Conservation (phyloP, 1,140 invertebrate species). For the Lanistes nyassanus region DNA sequence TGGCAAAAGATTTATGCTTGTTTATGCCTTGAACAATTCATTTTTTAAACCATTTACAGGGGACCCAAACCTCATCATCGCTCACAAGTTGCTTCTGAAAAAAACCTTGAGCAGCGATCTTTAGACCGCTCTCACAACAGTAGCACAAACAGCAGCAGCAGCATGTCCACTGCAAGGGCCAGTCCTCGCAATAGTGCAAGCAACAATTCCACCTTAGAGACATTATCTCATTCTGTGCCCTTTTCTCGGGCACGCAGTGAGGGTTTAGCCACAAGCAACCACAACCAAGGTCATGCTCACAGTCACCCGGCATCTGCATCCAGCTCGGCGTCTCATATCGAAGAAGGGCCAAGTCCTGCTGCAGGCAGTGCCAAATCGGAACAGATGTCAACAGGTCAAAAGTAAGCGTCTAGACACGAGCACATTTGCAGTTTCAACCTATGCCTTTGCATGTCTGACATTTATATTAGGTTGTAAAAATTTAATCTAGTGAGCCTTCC, state of each 20-base stretch:
- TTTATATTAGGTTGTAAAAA: too few species aligned
- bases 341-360: too few species aligned
- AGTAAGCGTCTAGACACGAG: too few species aligned
- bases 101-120: slow-evolving; percentile 22
- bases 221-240: background rate
- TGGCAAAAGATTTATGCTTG: too few species aligned
- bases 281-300: background rate
- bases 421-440: too few species aligned
- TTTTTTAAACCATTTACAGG: background rate
- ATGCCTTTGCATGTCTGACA: too few species aligned
- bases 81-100: slow-evolving; percentile 31
- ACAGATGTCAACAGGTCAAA: too few species aligned
- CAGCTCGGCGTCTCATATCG: too few species aligned
- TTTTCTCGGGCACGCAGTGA: slow-evolving; percentile 16
- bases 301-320: background rate
- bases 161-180: slow-evolving; percentile 24
- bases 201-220: background rate
- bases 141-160: slow-evolving; percentile 37
- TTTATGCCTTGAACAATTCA: too few species aligned
- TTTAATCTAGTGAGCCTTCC: too few species aligned
- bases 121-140: slow-evolving; percentile 35
- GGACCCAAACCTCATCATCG: slow-evolving; percentile 23
- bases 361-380: too few species aligned
- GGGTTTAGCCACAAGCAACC: background rate
- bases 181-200: slow-evolving; percentile 25